Evolutionary conservation across 2,888 invertebrate species (phyloP), one percentile per base, ranked within the genome.

Genomic region (Apamea epomidion): DNA sequence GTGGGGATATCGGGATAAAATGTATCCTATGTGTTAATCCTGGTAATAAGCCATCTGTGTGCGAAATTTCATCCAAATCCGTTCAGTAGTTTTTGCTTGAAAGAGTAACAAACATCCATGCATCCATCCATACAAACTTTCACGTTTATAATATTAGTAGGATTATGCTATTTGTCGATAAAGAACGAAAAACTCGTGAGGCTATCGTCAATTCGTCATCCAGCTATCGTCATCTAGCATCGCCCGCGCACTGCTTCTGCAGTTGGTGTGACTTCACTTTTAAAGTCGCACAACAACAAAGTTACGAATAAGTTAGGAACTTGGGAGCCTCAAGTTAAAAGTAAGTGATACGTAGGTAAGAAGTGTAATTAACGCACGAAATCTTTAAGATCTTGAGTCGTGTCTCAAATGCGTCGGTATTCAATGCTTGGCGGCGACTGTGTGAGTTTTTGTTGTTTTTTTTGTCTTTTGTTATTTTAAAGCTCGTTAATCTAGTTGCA

Each of bases 331-430:
- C 80, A 77, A 80, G 42, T 72, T 77, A 81, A 80, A 84, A 81
- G 78, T 77, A 84, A 84, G 83, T 80, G 82, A 74, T 78, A 76
- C 64, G 65, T 79, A 60, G 54, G 74, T 64, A 87, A 88, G 58
- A 88, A 87, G 64, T 82, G 86, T 87, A 88, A 88, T 88, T 88
- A 88, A 80, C 48, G 75, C 42, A 42, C 79, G 73, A 72, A 74
- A 84, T 85, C 82, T 78, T 83, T 76, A 29, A 71, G 74, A 77
- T 83, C 76, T 78, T 54, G 65, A 48, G 72, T 80, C 76, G 73
- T 76, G 76, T 78, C 82, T 70, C 62, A 77, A 80, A 73, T 81
- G 78, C 81, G 77, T 84, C 48, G 80, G 82, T 68, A 85, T 88
- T 79, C 82, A 69, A 51, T 67, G 62, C 42, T 18, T n/a, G 83